phyloP scores from a whole-genome alignment of 1,140 invertebrate species.

The Stegodyphus mimosarum region DNA sequence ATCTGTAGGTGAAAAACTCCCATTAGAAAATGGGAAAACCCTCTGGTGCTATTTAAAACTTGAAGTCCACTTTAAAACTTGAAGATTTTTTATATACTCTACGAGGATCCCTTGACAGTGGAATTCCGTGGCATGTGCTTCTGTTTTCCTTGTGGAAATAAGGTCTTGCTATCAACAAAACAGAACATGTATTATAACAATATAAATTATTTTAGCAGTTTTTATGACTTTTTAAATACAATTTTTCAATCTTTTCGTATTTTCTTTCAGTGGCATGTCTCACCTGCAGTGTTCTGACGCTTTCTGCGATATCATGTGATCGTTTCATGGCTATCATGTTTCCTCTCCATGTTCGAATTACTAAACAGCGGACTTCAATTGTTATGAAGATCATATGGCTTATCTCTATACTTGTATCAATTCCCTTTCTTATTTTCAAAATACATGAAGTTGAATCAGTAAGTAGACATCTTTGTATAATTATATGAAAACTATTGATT shows the following conservation, averaged over 20 bases:
- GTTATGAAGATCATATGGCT: slow-evolving; percentile 69
- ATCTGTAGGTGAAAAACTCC: no score
- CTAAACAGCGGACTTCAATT: slow-evolving; percentile 67
- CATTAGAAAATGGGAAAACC: no score
- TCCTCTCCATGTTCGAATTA: slow-evolving; percentile 69
- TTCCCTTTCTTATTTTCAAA: slow-evolving; percentile 66
- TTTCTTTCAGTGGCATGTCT: slow-evolving; percentile 68
- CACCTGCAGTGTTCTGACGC: slow-evolving; percentile 69
- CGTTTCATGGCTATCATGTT: slow-evolving; percentile 71
- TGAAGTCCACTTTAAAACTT: no score
- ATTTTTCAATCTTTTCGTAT: not conserved
- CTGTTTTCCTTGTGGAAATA: no score
- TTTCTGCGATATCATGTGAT: slow-evolving; percentile 70
- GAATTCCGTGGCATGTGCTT: no score
- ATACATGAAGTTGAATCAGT: slow-evolving; percentile 62
- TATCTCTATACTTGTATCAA: slow-evolving; percentile 66
- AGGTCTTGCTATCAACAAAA: no score
- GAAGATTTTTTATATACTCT: no score
- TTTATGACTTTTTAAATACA: not conserved
- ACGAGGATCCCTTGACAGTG: no score
- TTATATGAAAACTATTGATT: no score
- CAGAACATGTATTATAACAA: not conserved
- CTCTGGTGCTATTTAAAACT: no score
- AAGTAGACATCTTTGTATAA: not conserved
- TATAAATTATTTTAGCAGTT: not conserved